Evolutionary conservation across 2,797 vertebrate genomes (phyloP), one percentile per base, ranked within the genome.

Genomic region (Neosilurus hyrtlii): DNA sequence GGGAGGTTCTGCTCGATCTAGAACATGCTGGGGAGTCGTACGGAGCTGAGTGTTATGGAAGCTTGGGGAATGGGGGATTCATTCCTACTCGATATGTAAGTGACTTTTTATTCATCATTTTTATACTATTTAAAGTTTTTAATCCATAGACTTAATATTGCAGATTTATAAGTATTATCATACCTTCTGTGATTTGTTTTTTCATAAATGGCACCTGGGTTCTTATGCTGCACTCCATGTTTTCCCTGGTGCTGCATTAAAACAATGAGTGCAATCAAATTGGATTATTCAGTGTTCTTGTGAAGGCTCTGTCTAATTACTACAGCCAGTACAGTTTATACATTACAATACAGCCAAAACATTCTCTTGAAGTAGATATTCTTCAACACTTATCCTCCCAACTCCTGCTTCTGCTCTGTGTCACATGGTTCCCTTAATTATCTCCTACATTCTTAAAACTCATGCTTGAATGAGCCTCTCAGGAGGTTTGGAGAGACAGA

Each of bases 71-170:
- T 0, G 94, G 94, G 57, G 87, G 82, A 18, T 94, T 89, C 80
- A 91, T 93, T 71, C 92, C 93, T 0, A 89, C 91, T 0, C 86
- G 90, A 93, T 94, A 89, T 84, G 95, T 96, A 86, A 95, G 94
- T 86, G 77, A 11, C 30, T 20, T 70, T 63, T 63, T 59, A 49
- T 83, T 24, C 9, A 63, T 51, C 0, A 51, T 63, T 84, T 82
- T 26, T 59, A n/a, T 11, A 51, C 52, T 67, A 20, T 51, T 26
- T 11, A 62, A 24, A 62, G 30, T 65, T 51, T 30, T 54, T 77
- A 68, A 16, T 70, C 56, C 75, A 24, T n/a, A 18, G 49, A 49
- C 1, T 76, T 52, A 12, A 65, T 24, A 30, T 24, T 68, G 59
- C 9, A 52, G 30, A 82, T 68, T 18, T 5, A 35, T 73, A 66